A percentile compares a stretch with the other conserved stretches of the same genome.
These are phyloP conservation scores for Pomacea canaliculata DNA, from an alignment of 2,888 invertebrate species.

Conservation along the genomic window DNA sequence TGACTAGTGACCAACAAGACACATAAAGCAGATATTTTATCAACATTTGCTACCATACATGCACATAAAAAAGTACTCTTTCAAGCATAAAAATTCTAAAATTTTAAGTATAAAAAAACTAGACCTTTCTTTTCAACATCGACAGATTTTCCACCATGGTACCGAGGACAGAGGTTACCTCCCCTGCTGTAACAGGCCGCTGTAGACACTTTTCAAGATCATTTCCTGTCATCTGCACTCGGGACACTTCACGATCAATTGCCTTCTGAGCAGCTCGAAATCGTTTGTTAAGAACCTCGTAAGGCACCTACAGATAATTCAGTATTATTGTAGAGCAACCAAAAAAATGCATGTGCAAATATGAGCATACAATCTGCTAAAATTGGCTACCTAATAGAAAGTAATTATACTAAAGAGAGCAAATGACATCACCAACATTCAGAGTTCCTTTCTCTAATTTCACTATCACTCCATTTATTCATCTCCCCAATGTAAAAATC, in stretches of 20 bases:
- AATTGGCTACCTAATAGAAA: not conserved
- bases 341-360: not conserved
- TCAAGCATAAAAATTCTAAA: no score
- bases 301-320: slow-evolving; percentile 82
- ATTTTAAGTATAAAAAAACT: not conserved
- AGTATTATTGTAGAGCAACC: not conserved
- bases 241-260: slow-evolving; percentile 85
- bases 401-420: no score
- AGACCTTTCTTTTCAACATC: slow-evolving; percentile 87
- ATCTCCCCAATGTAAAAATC: no score
- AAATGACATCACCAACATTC: no score
- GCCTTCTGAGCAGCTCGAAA: slow-evolving; percentile 95
- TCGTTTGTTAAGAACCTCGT: slow-evolving; percentile 96
- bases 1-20: no score
- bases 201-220: slow-evolving; percentile 84
- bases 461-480: no score
- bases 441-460: no score
- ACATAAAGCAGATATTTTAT: no score
- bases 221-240: slow-evolving; percentile 83
- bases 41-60: no score
- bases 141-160: slow-evolving; percentile 90
- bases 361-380: not conserved
- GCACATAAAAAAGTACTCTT: no score
- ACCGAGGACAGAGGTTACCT: slow-evolving; percentile 82
- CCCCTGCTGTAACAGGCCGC: slow-evolving; percentile 69